A percentile compares a stretch with the other conserved stretches of the same genome.
Conservation (phyloP, 1,140 invertebrate species). For the Babylonia areolata region DNA sequence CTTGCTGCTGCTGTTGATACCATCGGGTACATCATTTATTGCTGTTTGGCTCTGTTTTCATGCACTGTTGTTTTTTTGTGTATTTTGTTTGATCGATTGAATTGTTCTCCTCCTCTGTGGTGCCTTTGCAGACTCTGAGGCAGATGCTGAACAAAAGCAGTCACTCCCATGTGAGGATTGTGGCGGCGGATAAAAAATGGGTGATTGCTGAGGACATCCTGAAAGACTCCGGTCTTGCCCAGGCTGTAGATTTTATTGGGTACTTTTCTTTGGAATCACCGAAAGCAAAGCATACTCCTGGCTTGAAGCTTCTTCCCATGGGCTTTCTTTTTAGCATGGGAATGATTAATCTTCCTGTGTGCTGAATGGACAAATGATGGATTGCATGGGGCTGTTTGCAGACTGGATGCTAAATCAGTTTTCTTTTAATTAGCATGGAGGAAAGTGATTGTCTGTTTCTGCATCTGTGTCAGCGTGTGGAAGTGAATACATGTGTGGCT, state of each 20-base stretch:
- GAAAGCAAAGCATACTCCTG: neutral
- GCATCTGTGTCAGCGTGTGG: too few species aligned
- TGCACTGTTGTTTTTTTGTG: neutral
- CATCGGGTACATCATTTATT: constrained; percentile 54
- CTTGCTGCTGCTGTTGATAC: constrained; percentile 54
- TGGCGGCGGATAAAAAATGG: constrained; percentile 68
- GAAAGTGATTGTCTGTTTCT: too few species aligned
- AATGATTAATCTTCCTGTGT: too few species aligned
- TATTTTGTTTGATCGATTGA: neutral
- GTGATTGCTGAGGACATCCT: constrained; percentile 60
- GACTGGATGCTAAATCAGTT: too few species aligned
- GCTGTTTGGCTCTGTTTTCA: neutral
- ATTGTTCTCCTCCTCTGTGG: neutral
- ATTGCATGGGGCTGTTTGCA: too few species aligned
- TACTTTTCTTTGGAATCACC: constrained; percentile 35
- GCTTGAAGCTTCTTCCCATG: neutral
- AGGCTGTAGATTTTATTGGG: constrained; percentile 57
- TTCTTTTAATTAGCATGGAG: too few species aligned
- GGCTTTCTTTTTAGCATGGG: neutral
- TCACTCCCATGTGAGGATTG: constrained; percentile 59
- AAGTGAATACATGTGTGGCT: too few species aligned
- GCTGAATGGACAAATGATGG: too few species aligned
- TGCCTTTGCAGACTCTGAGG: constrained; percentile 50
- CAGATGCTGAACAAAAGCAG: constrained; percentile 55
- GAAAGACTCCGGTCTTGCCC: constrained; percentile 58